phyloP scores from a whole-genome alignment of 2,888 invertebrate genomes.

The Caenorhabditis sinica region DNA sequence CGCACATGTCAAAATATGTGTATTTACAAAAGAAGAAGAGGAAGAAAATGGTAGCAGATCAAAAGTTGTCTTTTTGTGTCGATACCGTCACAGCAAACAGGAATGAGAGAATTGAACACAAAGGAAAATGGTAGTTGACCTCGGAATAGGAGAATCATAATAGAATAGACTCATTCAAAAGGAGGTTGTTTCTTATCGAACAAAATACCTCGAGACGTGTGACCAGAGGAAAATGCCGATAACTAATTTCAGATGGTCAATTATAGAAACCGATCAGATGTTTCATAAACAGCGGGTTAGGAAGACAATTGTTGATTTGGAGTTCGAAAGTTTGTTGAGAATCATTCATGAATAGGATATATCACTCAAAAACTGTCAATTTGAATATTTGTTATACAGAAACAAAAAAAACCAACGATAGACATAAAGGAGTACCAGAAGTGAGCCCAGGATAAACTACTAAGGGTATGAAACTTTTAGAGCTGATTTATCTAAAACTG shows the following conservation, averaged over 20 bases:
- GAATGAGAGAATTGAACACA: slow-evolving; percentile 34
- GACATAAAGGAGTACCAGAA: too few relatives aligned
- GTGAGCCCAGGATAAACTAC: too few relatives aligned
- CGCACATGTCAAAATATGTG: slow-evolving; percentile 60
- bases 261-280: neutral
- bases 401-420: too few relatives aligned
- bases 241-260: slow-evolving; percentile 40
- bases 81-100: slow-evolving; percentile 17
- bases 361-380: too few relatives aligned
- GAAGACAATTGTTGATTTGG: neutral
- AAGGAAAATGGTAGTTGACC: slow-evolving; percentile 35
- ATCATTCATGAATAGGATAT: too few relatives aligned
- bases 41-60: slow-evolving; percentile 27
- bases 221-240: slow-evolving; percentile 37
- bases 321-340: too few relatives aligned
- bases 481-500: too few relatives aligned
- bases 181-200: slow-evolving; percentile 46
- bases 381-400: too few relatives aligned
- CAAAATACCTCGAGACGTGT: slow-evolving; percentile 22
- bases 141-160: slow-evolving; percentile 40
- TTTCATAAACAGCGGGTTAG: neutral
- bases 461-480: too few relatives aligned
- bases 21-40: slow-evolving; percentile 30
- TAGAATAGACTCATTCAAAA: slow-evolving; percentile 37
- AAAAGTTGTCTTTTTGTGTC: slow-evolving; percentile 46